Percentiles rank a stretch among this genome's conserved stretches.
Evolutionary conservation across 2,797 vertebrate genomes (phyloP).

Genomic region (Chanos chanos): DNA sequence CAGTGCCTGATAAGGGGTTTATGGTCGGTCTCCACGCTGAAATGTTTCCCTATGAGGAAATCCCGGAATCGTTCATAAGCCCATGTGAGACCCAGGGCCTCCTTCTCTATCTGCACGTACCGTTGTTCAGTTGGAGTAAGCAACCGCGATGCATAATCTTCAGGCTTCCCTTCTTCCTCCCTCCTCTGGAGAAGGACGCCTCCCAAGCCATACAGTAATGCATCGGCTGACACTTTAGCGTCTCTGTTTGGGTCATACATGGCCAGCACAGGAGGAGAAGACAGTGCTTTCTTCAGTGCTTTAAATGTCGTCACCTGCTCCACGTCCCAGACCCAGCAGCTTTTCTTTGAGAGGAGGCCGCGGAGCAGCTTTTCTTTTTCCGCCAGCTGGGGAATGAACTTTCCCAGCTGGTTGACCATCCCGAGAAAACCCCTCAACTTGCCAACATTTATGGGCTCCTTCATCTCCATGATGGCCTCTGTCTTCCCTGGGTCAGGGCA

Average conservation of each 20-base stretch:
- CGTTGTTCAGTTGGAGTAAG: not conserved
- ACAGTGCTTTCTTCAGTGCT: slow-evolving; percentile 12
- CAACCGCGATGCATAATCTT: not conserved
- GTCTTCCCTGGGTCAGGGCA: slow-evolving; percentile 7
- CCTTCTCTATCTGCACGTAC: slow-evolving; percentile 1
- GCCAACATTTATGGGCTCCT: not conserved
- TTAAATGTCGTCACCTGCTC: slow-evolving; percentile 12
- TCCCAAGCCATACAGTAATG: not conserved
- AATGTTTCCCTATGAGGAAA: slow-evolving; percentile 7
- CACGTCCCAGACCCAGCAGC: slow-evolving; percentile 8
- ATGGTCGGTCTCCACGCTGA: slow-evolving; percentile 7
- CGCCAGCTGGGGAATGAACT: not conserved
- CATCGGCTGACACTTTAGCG: not conserved
- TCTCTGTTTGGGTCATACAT: slow-evolving; percentile 8
- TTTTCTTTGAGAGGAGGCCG: slow-evolving; percentile 7
- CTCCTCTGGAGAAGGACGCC: not conserved
- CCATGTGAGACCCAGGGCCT: not conserved
- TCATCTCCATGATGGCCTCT: not conserved
- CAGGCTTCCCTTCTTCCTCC: not conserved
- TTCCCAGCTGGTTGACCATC: not conserved
- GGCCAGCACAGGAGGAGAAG: not conserved
- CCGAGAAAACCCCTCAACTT: not conserved
- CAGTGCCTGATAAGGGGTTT: slow-evolving; percentile 6
- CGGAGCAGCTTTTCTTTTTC: no score
- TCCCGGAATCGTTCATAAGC: slow-evolving; percentile 1